These are phyloP conservation scores for Protobothrops flavoviridis DNA, from an alignment of 2,113 vertebrate species.

Conservation along the genomic window DNA sequence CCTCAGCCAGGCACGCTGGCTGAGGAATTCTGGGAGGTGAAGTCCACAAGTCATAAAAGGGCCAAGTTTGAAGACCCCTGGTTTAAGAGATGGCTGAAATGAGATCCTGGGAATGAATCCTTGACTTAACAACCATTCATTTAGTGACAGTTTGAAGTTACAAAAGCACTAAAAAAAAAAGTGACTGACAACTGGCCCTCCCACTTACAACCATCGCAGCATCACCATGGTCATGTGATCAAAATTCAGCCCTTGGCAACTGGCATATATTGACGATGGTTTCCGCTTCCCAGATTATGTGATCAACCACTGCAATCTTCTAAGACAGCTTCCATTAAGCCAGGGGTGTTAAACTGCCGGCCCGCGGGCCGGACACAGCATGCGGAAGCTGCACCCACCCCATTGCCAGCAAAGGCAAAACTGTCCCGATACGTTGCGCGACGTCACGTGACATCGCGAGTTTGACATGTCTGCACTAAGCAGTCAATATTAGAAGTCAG, in stretches of 20 bases:
- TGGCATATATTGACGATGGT: neutral
- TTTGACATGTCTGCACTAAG: neutral
- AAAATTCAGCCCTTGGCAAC: neutral
- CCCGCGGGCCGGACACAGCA: too few species aligned
- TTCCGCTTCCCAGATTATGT: neutral
- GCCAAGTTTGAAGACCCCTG: too few species aligned
- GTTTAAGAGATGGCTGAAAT: neutral
- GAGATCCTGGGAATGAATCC: neutral
- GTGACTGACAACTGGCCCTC: neutral
- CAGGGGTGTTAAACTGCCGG: too few species aligned
- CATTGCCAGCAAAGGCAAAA: too few species aligned
- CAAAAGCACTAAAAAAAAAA: neutral
- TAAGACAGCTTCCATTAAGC: neutral
- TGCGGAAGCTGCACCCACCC: too few species aligned
- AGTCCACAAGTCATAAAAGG: too few species aligned
- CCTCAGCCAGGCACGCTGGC: too few species aligned
- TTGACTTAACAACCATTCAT: neutral
- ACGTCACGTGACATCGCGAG: too few species aligned
- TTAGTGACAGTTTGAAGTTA: neutral
- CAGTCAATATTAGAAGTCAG: neutral
- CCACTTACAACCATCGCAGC: neutral
- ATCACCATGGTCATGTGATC: neutral
- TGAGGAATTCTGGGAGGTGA: too few species aligned
- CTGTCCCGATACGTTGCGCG: too few species aligned
- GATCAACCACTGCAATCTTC: neutral